Conservation (phyloP, 2,888 invertebrate species). For the Antheraea yamamai region DNA sequence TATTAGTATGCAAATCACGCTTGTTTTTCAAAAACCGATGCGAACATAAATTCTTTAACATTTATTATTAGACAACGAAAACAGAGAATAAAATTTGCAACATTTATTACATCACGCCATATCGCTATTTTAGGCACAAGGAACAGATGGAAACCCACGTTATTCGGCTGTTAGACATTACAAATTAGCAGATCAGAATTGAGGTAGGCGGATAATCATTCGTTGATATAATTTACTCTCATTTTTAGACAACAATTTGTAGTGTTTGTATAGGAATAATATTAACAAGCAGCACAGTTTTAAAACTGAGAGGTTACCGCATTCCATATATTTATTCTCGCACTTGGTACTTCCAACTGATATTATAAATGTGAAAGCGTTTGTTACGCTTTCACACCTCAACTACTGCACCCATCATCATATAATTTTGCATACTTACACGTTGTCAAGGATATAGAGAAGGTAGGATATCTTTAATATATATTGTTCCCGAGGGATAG, state of each 20-base stretch:
- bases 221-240: background rate
- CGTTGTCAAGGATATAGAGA: too few species aligned
- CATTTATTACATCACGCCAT: background rate
- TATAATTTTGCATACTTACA: too few species aligned
- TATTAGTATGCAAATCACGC: background rate
- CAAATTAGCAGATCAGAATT: background rate
- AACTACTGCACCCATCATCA: too few species aligned
- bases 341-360: background rate
- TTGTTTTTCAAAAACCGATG: background rate
- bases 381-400: too few species aligned
- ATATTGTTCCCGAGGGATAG: too few species aligned
- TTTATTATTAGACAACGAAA: background rate
- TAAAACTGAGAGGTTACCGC: background rate
- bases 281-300: background rate
- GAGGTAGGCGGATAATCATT: background rate
- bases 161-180: background rate
- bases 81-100: background rate
- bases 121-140: background rate
- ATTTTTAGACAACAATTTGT: background rate
- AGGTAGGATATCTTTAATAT: too few species aligned
- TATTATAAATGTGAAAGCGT: background rate
- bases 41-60: background rate
- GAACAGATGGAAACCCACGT: constrained; percentile 2
- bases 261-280: background rate
- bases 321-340: background rate